Base-by-base conservation (phyloP, 2,797 vertebrate genomes). In the Gorsachius magnificus region DNA sequence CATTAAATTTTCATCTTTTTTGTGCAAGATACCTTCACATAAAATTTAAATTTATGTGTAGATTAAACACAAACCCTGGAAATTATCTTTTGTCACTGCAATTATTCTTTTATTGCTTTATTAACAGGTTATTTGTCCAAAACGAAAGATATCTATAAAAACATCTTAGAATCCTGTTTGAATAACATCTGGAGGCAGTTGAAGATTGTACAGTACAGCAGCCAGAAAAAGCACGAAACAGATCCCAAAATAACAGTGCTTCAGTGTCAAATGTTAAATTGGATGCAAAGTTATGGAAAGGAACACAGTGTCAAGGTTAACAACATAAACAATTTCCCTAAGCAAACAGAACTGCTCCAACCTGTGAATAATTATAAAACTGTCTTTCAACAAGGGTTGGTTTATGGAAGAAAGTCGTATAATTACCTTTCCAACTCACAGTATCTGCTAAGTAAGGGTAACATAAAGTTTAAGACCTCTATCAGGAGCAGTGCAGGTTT, bases 91-190 rank as follows among this genome's bases (percentile, higher is more conserved):
- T 51, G 13, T 78, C 24, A 50, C 22, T 91, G 45, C 41, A 46
- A 38, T 88, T 85, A 51, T 51, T 69, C 38, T 77, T 88, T 63
- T 89, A 81, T 97, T 97, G 83, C 28, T 95, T 96, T 89, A 64
- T 94, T 81, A 85, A 95, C 65, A 99, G 99, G 96, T 71, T 99
- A 99, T 97, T 98, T 99, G 93, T 98, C 92, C 78, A 98, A 98
- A 94, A 98, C 98, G 69, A 98, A 98, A 56, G 96, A 98, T 91
- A 89, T 89, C 28, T 98, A 98, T 95, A 95, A 90, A 57, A 98
- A 97, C 36, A 91, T 98, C 82, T 96, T 98, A 86, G 98, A 97
- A 81, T 98, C 96, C 33, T 97, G 90, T 97, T 98, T 99, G 96
- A 93, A 98, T 95, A 96, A 97, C 84, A 97, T 99, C 96, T 97